Base-by-base conservation (phyloP, 1,140 invertebrate species). In the Tetramorium alpestre region DNA sequence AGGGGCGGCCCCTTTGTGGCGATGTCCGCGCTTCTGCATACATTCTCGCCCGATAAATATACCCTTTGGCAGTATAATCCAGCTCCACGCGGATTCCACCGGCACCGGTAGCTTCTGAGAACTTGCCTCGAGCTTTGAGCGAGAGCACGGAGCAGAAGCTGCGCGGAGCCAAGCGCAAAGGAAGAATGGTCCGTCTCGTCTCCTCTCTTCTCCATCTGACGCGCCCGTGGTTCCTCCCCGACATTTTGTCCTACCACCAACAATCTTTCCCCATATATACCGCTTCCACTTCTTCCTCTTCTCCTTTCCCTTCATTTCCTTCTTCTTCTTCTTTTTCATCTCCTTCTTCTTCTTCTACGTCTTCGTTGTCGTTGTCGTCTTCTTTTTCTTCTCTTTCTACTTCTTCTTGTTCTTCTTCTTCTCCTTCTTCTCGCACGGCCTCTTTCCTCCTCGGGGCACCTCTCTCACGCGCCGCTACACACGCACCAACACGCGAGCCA, bases 21-120 rank as follows among this genome's bases (percentile, higher is more conserved):
- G 91, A 94, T 93, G 93, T 94, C 93, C 94, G 93, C 93, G 94
- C 94, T 95, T 95, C 94, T 94, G 94, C 94, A 94, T 94, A 94
- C 94, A 95, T 95, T 94, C 94, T 95, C 94, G 94, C 94, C 94
- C 94, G 94, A 95, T 95, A 95, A 95, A 95, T 95, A 95, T 95
- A 95, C 94, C 94, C 95, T 95, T 94, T 95, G 94, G 94, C 94
- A 95, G 93, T 94, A 94, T 95, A 95, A 95, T 95, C 94, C 93
- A 92, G 92, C 92, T 93, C 91, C 90, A 81, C 92, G 93, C 91
- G 89, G 92, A 93, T 93, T 93, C 92, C 93, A 85, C 89, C 85
- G 91, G 92, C 89, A 92, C 92, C 93, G 92, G 92, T 93, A 93
- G 92, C 93, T 93, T 93, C 92, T 92, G 92, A 93, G 92, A 93